These are phyloP conservation scores for Scomber japonicus DNA, from an alignment of 2,113 vertebrate species.

Conservation along the genomic window DNA sequence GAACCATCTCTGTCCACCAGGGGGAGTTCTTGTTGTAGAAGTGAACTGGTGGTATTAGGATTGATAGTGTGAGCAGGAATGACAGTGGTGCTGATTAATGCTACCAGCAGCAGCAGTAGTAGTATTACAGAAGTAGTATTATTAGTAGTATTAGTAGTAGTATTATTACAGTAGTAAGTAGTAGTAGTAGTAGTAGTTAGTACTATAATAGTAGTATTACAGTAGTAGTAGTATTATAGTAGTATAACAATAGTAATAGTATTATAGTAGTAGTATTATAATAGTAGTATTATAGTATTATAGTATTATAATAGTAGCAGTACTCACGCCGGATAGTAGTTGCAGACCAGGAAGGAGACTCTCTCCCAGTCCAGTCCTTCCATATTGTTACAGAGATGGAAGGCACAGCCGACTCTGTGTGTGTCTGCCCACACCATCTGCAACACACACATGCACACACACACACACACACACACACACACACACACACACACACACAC, in stretches of 20 bases:
- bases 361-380: conserved; percentile 63
- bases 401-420: conserved; percentile 76
- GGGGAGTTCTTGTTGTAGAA: neutral
- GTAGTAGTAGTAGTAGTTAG: neutral
- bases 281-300: neutral
- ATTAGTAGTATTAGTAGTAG: neutral
- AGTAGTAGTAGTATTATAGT: neutral
- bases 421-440: conserved; percentile 81
- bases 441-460: conserved; percentile 51
- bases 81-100: too few relatives aligned
- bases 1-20: neutral
- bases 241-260: neutral
- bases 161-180: neutral
- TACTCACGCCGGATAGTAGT: conserved; percentile 81
- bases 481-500: conserved; percentile 18
- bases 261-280: neutral
- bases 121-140: neutral
- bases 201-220: neutral
- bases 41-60: neutral
- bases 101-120: neutral
- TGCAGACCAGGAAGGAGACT: conserved; percentile 73
- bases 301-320: neutral
- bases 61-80: too few relatives aligned
- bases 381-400: conserved; percentile 68
- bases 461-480: conserved; percentile 18